Percentiles rank a stretch among this genome's conserved stretches.
Evolutionary conservation across 1,140 invertebrate species (phyloP).

Genomic region (Argopecten irradians): DNA sequence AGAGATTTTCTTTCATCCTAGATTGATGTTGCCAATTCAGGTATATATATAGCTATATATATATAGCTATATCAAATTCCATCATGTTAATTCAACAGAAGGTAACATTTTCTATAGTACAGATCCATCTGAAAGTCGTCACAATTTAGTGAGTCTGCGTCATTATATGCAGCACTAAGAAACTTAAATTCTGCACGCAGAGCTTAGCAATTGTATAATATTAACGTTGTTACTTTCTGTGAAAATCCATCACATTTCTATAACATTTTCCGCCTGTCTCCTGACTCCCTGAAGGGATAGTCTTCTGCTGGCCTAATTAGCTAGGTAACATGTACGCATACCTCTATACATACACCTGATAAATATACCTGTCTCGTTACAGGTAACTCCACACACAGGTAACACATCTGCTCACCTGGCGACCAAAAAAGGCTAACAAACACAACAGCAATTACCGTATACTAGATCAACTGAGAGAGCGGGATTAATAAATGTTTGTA

Average conservation of each 20-base stretch:
- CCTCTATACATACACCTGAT: slow-evolving; percentile 1
- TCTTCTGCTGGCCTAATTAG: not conserved
- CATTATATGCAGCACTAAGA: too few species aligned
- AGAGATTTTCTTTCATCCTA: too few species aligned
- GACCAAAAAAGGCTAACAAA: not conserved
- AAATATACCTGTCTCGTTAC: not conserved
- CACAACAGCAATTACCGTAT: not conserved
- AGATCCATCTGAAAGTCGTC: too few species aligned
- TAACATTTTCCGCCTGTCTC: not conserved
- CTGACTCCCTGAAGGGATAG: not conserved
- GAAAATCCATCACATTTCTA: not conserved
- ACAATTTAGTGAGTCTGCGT: too few species aligned
- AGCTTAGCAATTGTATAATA: too few species aligned
- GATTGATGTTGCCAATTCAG: too few species aligned
- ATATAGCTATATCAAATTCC: too few species aligned
- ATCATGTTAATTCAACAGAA: too few species aligned
- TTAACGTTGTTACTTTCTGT: not conserved
- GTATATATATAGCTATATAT: too few species aligned
- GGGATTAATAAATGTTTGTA: not conserved
- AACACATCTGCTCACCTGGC: not conserved
- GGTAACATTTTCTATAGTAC: too few species aligned
- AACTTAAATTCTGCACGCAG: too few species aligned
- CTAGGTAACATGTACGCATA: not conserved
- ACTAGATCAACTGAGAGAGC: not conserved
- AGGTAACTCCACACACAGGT: not conserved